Conservation (phyloP, 2,113 vertebrate species). For the Gymnobelideus leadbeateri region DNA sequence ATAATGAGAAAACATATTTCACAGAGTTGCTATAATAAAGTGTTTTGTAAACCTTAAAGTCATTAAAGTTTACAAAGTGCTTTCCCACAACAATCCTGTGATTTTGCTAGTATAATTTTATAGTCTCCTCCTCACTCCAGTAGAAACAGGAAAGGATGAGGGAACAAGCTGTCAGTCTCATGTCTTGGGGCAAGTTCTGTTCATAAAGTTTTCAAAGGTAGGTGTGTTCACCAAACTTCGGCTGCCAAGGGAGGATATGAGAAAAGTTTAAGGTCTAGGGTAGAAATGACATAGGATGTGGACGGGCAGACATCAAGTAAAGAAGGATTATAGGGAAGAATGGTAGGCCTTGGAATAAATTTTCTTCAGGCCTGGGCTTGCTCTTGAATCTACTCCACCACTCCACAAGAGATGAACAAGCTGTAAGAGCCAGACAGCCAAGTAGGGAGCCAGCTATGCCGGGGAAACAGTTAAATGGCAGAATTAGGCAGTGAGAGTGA, state of each 20-base stretch:
- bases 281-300: background rate
- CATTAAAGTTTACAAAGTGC: background rate
- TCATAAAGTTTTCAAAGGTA: background rate
- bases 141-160: background rate
- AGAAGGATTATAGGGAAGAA: background rate
- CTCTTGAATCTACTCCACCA: background rate
- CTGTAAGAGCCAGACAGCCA: background rate
- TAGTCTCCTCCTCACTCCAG: background rate
- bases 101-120: background rate
- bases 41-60: background rate
- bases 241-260: background rate
- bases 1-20: background rate
- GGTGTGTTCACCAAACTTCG: background rate
- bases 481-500: background rate
- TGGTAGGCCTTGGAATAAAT: background rate
- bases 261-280: background rate
- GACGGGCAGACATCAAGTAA: background rate
- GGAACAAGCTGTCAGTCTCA: background rate
- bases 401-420: background rate
- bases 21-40: background rate
- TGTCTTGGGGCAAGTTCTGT: background rate
- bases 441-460: background rate
- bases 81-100: background rate
- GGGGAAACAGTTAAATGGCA: background rate
- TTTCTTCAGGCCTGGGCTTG: background rate